These are phyloP conservation scores for Cyphomyrus discorhynchus DNA, from an alignment of 2,113 vertebrate species.

Conservation along the genomic window DNA sequence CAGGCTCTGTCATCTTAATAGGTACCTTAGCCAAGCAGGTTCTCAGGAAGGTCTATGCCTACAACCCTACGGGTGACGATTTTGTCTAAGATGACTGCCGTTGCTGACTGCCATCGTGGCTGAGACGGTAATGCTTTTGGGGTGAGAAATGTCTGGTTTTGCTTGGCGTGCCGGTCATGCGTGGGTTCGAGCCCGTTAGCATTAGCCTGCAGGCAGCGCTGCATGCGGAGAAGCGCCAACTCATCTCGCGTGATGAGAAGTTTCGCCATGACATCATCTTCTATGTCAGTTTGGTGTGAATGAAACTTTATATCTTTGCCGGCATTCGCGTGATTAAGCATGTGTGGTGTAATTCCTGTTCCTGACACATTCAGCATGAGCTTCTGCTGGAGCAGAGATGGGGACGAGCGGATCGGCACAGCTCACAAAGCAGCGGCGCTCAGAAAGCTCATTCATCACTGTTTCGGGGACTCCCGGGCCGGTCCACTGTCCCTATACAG, in stretches of 20 bases:
- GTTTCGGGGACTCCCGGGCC: not conserved
- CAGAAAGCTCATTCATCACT: not conserved
- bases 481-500: not conserved
- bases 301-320: not conserved
- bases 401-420: not conserved
- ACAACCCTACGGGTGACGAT: too few species aligned
- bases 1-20: not conserved
- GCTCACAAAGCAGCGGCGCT: not conserved
- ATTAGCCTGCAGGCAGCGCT: not conserved
- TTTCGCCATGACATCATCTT: not conserved
- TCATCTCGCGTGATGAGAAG: not conserved
- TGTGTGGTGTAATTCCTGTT: not conserved
- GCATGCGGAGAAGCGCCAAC: not conserved
- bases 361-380: not conserved
- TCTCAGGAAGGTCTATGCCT: not conserved
- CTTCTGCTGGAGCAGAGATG: not conserved
- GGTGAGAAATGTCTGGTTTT: not conserved
- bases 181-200: not conserved
- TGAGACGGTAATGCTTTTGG: not conserved
- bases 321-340: not conserved
- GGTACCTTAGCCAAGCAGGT: not conserved
- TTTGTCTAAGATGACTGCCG: too few species aligned
- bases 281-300: not conserved
- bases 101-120: not conserved
- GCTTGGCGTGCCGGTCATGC: not conserved